Evolutionary conservation across 2,888 invertebrate species (phyloP).

Genomic region (Mactromeris polynyma): DNA sequence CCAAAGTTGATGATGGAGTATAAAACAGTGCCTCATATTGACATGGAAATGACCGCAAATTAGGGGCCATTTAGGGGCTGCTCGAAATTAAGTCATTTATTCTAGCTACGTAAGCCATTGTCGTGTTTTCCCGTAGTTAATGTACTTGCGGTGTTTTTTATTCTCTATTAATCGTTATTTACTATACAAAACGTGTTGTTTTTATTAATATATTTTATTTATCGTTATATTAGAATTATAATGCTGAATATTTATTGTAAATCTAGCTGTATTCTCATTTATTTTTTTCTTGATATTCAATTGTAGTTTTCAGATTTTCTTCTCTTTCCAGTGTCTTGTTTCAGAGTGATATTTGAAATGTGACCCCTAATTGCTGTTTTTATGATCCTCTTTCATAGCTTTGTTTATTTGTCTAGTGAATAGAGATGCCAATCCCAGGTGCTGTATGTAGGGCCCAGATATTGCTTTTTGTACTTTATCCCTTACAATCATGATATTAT

Average conservation of each 20-base stretch:
- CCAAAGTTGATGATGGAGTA: too few species aligned
- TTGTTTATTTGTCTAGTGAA: conserved; percentile 1
- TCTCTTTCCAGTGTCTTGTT: background rate
- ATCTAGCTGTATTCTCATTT: background rate
- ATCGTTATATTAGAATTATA: background rate
- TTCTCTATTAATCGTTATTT: background rate
- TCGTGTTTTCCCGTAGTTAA: background rate
- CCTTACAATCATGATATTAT: background rate
- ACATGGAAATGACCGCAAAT: too few species aligned
- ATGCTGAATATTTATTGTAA: conserved; percentile 4
- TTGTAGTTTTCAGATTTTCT: background rate
- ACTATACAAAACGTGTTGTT: background rate
- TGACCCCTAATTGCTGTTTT: background rate
- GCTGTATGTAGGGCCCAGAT: background rate
- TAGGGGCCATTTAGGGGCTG: background rate
- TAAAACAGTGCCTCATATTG: too few species aligned
- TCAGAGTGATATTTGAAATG: conserved; percentile 9
- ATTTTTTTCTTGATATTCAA: conserved; percentile 3
- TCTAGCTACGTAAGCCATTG: background rate
- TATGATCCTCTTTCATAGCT: background rate
- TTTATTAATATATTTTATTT: background rate
- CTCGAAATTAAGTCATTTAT: background rate
- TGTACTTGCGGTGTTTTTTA: background rate
- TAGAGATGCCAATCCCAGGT: background rate
- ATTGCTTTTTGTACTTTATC: background rate